A percentile compares a stretch with the other conserved stretches of the same genome.
These are phyloP conservation scores for Erebia ligea DNA, from an alignment of 2,888 invertebrate genomes.

Conservation along the genomic window DNA sequence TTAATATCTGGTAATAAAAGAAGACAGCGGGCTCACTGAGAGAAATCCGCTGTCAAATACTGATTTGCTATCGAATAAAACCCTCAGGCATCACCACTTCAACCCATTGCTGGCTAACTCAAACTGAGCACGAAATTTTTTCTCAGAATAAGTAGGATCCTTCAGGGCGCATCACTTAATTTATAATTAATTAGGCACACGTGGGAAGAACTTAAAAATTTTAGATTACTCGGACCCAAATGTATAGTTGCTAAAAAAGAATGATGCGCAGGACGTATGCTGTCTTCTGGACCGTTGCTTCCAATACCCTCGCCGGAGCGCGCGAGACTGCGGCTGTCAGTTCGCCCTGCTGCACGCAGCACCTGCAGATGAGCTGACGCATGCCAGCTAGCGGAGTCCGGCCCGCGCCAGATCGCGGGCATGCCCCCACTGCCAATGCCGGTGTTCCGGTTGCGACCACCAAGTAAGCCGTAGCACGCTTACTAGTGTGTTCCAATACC, in stretches of 20 bases:
- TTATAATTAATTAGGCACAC: too few relatives aligned
- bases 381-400: conserved; percentile 83
- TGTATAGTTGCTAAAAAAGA: conserved; percentile 65
- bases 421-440: conserved; percentile 77
- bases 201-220: too few relatives aligned
- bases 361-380: conserved; percentile 81
- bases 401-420: conserved; percentile 79
- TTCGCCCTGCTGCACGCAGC: conserved; percentile 94
- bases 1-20: too few relatives aligned
- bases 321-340: conserved; percentile 95
- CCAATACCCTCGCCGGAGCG: conserved; percentile 90
- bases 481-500: conserved; percentile 57
- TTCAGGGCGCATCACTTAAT: too few relatives aligned
- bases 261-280: conserved; percentile 89
- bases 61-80: too few relatives aligned
- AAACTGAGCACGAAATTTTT: too few relatives aligned
- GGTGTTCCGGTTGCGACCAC: conserved; percentile 77
- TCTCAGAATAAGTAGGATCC: too few relatives aligned
- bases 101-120: too few relatives aligned
- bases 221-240: not conserved
- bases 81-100: too few relatives aligned
- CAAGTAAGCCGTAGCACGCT: conserved; percentile 78
- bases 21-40: too few relatives aligned
- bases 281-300: conserved; percentile 95
- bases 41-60: too few relatives aligned